Evolutionary conservation across 2,113 vertebrate species (phyloP).

Genomic region (Bungarus multicinctus): DNA sequence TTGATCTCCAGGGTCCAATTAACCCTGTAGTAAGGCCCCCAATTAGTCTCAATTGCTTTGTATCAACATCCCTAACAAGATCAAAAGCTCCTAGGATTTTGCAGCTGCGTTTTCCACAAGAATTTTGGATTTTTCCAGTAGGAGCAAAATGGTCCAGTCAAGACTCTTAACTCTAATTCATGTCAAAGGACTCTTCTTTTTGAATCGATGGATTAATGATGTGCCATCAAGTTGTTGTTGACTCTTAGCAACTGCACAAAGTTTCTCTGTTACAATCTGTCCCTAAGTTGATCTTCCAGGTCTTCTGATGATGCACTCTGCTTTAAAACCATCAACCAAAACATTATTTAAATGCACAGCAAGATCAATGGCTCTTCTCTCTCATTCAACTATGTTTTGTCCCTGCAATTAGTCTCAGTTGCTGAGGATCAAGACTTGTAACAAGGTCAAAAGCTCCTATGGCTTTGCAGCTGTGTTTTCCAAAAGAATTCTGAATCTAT

Average conservation of each 20-base stretch:
- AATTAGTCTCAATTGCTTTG: constrained; percentile 33
- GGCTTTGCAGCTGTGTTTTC: background rate
- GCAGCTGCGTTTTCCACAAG: constrained; percentile 61
- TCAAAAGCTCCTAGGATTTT: constrained; percentile 41
- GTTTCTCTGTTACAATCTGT: background rate
- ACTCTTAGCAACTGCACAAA: background rate
- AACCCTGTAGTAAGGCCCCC: constrained; percentile 41
- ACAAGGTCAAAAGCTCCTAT: background rate
- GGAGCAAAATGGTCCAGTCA: background rate
- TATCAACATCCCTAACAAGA: constrained; percentile 33
- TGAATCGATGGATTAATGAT: background rate
- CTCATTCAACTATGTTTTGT: background rate
- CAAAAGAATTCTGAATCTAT: no score
- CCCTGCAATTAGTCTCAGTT: background rate
- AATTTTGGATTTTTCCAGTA: constrained; percentile 45
- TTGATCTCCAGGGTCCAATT: constrained; percentile 47
- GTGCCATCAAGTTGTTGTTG: background rate
- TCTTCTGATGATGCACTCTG: background rate
- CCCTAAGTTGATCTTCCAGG: background rate
- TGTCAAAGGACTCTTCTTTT: background rate
- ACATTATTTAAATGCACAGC: background rate
- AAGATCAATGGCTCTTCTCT: background rate
- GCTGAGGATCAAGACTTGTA: background rate
- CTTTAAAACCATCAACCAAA: background rate
- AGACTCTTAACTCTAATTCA: background rate